Evolutionary conservation across 2,113 vertebrate genomes (phyloP), one percentile per base, ranked within the genome.

Genomic region (Aleadryas rufinucha): DNA sequence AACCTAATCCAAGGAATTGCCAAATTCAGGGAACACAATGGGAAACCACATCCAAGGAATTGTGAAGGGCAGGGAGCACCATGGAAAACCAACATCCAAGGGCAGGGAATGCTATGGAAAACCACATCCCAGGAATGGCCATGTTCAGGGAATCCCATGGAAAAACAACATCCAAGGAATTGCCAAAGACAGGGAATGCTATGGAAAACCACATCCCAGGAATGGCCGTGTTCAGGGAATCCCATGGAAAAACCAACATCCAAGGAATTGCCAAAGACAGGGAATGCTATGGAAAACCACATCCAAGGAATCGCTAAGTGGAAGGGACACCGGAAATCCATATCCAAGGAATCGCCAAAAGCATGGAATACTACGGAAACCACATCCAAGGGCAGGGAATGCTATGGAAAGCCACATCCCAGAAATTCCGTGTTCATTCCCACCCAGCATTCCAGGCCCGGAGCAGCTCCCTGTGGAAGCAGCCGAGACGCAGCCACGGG

Each of bases 61-160:
- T 19, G 8, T 16, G 11, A 35, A 19, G 1, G 1, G 1, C 1
- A 16, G 16, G 35, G 50, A 35, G 26, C 2, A 3, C 6, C 1
- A 1, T 1, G 56, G n/a, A 11, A 23, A n/a, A n/a, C n/a, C n/a
- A n/a, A n/a, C n/a, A n/a, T n/a, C n/a, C n/a, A n/a, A n/a, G n/a
- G n/a, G n/a, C n/a, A n/a, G n/a, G n/a, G n/a, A n/a, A n/a, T n/a
- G n/a, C 17, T 6, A 19, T 14, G 60, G 60, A 9, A 70, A 70
- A 24, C 2, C 49, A 31, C 26, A 41, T 41, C 49, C 49, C 41
- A 41, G 37, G 37, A 11, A 41, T 19, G 35, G 22, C 13, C 8
- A 59, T 15, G 5, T 7, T 2, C 2, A 31, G 14, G 21, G 15
- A 6, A 37, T 7, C 4, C 31, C n/a, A n/a, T 3, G 17, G 70